Base-by-base conservation (phyloP, 2,113 vertebrate genomes). In the Protobothrops mucrosquamatus region DNA sequence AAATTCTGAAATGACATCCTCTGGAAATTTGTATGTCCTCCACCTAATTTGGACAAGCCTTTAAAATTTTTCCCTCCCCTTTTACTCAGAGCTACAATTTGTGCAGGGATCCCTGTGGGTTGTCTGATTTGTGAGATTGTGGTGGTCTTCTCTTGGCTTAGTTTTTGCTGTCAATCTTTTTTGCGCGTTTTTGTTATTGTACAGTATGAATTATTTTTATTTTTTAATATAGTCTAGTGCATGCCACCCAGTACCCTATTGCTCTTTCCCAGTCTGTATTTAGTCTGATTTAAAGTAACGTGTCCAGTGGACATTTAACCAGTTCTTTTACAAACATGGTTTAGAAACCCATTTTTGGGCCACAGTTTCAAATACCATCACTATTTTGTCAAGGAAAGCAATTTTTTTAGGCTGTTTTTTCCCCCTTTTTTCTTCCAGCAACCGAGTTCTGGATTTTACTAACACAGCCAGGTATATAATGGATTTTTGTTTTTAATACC, bases 371-470 rank as follows among this genome's bases (percentile, higher is more conserved):
- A 14, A 43, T 46, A 46, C 81, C 4, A 3, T 11, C 18, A 48
- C 24, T 54, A 39, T 95, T 94, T 94, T 34, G 92, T 64, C 39
- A 87, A 93, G 6, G 3, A 87, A 95, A 34, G 22, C 89, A 55
- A 59, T 15, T 85, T 12, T 85, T 23, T 54, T 85, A 89, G 56
- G 12, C 22, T 89, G 48, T 23, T 46, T 3, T 48, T 4, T 10
- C 9, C 3, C 3, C 23, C 14, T 14, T 61, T 93, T 39, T 88
- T 20, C 26, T 89, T n/a, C 14, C 23, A 24, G 86, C 46, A 29
- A 94, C 34, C 39, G 55, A 64, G 91, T 18, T 34, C 39, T 91
- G 54, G 57, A 93, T 94, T 93, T 93, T 96, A 85, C 88, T 92
- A 95, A 94, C 93, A 39, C 92, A 96, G 87, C 85, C 90, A 94